Base-by-base conservation (phyloP, 2,888 invertebrate genomes). In the Andrena camellia region DNA sequence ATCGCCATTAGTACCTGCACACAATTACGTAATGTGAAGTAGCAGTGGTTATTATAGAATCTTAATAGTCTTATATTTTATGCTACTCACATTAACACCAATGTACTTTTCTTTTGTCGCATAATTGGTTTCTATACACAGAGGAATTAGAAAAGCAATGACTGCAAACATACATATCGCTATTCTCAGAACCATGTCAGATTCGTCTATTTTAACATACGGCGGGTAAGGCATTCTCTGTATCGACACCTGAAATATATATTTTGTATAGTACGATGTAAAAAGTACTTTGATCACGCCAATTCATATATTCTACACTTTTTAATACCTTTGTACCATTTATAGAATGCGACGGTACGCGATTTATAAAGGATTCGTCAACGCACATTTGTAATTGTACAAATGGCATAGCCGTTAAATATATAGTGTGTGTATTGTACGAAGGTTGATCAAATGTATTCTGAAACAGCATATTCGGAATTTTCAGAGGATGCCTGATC, bases 211-310 rank as follows among this genome's bases (percentile, higher is more conserved):
- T 81, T 89, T 73, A 17, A 92, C 75, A 57, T 91, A 89, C 2
- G 93, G 93, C 3, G 93, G 94, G 83, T 92, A 92, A 0, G 94
- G 94, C 93, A 93, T 93, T 90, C 90, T 89, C 85, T 94, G 93
- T 78, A 92, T 86, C 10, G 88, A 91, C 7, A 93, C 62, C 93
- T 93, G 42, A 73, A 83, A 88, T 54, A 48, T 8, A 63, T 26
- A 17, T 10, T 17, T 26, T 4, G 50, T 23, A 35, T 69, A 64
- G 78, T 64, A 26, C 10, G 60, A 57, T 26, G 8, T 54, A 31
- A 13, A 8, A 13, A 8, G 7, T 54, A 20, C 8, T 52, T 52
- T 7, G 20, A 20, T 2, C 54, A 2, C 54, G 20, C 4, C 2
- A 23, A 20, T 26, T 0, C 1, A 20, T 31, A 0, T 26, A 62